Evolutionary conservation across 2,888 invertebrate genomes (phyloP), one percentile per base, ranked within the genome.

Genomic region (Rhaphigaster nebulosa): DNA sequence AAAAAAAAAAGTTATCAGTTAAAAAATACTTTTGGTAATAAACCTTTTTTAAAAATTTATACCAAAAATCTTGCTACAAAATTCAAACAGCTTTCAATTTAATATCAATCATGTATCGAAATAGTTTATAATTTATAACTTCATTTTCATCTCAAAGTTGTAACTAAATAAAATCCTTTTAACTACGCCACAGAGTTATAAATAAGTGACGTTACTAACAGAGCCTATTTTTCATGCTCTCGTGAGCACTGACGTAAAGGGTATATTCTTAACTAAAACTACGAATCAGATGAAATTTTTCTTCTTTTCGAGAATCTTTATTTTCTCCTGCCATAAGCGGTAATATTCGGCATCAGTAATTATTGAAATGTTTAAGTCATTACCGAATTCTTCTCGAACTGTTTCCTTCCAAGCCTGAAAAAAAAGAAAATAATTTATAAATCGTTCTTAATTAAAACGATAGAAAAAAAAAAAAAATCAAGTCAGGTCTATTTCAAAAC

Each of bases 351-450:
- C 54, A n/a, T 90, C 89, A 38, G 91, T 89, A 23, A 92, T 92
- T 34, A 52, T 56, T 29, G 92, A 92, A 2, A 91, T 50, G 88
- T 92, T 91, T 52, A 70, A 88, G 38, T 91, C 90, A 13, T 80
- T 89, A 20, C 91, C 91, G 2, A 91, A 45, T 45, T 92, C 92
- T 38, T 92, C 92, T 80, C 70, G 52, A 23, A 92, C 91, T 80
- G 91, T 91, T 38, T 91, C 87, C 90, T 92, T 91, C 92, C 92
- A 92, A 34, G 91, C 91, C 92, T 92, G 90, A 29, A 91, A 88
- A 45, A 88, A 41, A 45, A 45, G 26, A 91, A 88, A 45, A 88
- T n/a, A 45, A 45, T 6, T 45, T 10, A 45, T 45, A 45, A 4
- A 45, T 45, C 4, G 10, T 45, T 45, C 4, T 45, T 6, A 45